phyloP scores from a whole-genome alignment of 2,113 vertebrate genomes.

The Hemibagrus wyckioides region DNA sequence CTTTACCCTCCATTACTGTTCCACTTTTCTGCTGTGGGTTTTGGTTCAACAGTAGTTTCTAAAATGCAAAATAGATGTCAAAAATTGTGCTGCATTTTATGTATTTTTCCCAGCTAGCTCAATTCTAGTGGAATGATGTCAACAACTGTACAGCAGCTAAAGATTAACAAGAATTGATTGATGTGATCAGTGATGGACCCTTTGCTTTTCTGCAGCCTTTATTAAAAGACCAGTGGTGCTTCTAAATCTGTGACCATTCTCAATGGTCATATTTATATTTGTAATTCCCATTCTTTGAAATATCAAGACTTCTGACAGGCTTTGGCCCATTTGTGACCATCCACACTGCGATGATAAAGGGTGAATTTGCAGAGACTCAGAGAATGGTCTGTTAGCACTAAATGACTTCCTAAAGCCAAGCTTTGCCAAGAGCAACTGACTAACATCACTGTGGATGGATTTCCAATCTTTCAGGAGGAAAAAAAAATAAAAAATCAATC shows the following conservation, averaged over 20 bases:
- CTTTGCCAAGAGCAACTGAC: slow-evolving; percentile 28
- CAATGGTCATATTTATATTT: slow-evolving; percentile 15
- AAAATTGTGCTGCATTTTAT: neutral
- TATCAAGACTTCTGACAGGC: slow-evolving; percentile 37
- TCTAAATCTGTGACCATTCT: slow-evolving; percentile 39
- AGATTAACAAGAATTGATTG: slow-evolving; percentile 21
- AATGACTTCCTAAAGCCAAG: slow-evolving; percentile 33
- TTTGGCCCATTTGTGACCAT: slow-evolving; percentile 22
- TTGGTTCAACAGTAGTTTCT: neutral
- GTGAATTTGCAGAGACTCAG: slow-evolving; percentile 25
- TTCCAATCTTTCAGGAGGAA: slow-evolving; percentile 16
- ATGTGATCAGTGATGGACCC: neutral
- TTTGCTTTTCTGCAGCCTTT: neutral
- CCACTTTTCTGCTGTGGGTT: neutral
- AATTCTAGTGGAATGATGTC: neutral
- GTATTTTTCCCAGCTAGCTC: neutral
- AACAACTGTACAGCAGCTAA: neutral
- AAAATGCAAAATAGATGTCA: neutral
- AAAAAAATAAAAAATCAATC: slow-evolving; percentile 17
- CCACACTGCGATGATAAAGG: slow-evolving; percentile 7
- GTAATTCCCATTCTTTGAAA: slow-evolving; percentile 31
- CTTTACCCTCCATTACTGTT: neutral
- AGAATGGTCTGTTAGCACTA: slow-evolving; percentile 31
- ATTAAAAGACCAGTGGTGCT: neutral
- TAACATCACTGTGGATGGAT: slow-evolving; percentile 33